phyloP scores from a whole-genome alignment of 2,113 vertebrate species.

The Psephotus haematonotus region DNA sequence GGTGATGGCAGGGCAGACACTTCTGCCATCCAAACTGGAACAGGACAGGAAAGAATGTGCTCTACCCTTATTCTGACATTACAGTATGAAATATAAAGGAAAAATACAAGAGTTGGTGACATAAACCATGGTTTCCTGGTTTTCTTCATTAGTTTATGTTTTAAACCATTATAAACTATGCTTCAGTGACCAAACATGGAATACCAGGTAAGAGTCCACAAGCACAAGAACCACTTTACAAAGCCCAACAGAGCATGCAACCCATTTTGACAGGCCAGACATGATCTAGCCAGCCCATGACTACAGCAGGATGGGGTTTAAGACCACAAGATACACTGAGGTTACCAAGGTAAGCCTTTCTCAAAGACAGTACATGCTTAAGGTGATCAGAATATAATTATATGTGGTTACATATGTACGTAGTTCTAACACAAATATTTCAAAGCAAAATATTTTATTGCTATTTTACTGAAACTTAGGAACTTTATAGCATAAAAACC shows the following conservation, averaged over 20 bases:
- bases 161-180: background rate
- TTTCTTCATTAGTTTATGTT: background rate
- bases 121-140: background rate
- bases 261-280: background rate
- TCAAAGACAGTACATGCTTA: background rate
- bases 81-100: background rate
- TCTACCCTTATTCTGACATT: background rate
- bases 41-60: background rate
- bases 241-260: background rate
- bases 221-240: background rate
- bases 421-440: background rate
- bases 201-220: background rate
- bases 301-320: background rate
- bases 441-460: background rate
- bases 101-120: background rate
- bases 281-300: background rate
- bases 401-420: background rate
- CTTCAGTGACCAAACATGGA: background rate
- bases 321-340: background rate
- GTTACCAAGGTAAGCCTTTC: background rate
- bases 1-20: background rate
- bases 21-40: rapidly evolving
- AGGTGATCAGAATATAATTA: background rate
- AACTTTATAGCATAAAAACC: background rate
- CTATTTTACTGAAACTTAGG: background rate